A percentile compares a stretch with the other conserved stretches of the same genome.
phyloP scores from a whole-genome alignment of 2,888 invertebrate species.

The Saturnia pavonia region DNA sequence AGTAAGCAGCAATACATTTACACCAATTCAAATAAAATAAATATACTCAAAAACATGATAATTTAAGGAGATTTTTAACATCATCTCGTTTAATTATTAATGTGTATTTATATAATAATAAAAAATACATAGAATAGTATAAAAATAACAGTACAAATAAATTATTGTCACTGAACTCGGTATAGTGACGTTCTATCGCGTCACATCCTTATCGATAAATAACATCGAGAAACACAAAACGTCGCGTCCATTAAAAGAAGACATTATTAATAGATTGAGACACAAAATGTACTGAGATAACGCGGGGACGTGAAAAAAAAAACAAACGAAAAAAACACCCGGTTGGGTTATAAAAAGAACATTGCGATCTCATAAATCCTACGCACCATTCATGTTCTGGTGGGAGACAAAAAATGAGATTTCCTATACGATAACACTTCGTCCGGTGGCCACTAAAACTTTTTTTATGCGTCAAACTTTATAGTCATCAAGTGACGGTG shows the following conservation, averaged over 20 bases:
- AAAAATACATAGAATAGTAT: neutral
- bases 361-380: conserved; percentile 79
- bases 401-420: conserved; percentile 69
- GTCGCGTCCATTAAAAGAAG: conserved; percentile 69
- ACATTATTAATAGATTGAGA: conserved; percentile 80
- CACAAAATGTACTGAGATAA: conserved; percentile 76
- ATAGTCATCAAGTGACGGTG: conserved; percentile 42
- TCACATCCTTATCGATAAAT: conserved; percentile 56
- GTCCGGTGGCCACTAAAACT: conserved; percentile 68
- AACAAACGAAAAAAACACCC: conserved; percentile 55
- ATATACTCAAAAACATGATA: too few relatives aligned
- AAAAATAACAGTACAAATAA: conserved; percentile 19
- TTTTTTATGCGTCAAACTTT: conserved; percentile 47
- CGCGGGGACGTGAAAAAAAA: conserved; percentile 50
- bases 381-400: conserved; percentile 77
- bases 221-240: conserved; percentile 57
- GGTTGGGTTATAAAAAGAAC: conserved; percentile 72
- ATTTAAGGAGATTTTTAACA: too few relatives aligned
- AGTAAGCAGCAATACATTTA: neutral
- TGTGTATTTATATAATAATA: too few relatives aligned
- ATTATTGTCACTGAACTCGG: conserved; percentile 24
- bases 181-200: conserved; percentile 50
- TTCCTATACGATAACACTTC: conserved; percentile 73
- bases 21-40: too few relatives aligned
- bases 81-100: too few relatives aligned